Percentiles rank a stretch among this genome's conserved stretches.
Evolutionary conservation across 2,113 vertebrate species (phyloP).

Genomic region (Sylvietta virens): DNA sequence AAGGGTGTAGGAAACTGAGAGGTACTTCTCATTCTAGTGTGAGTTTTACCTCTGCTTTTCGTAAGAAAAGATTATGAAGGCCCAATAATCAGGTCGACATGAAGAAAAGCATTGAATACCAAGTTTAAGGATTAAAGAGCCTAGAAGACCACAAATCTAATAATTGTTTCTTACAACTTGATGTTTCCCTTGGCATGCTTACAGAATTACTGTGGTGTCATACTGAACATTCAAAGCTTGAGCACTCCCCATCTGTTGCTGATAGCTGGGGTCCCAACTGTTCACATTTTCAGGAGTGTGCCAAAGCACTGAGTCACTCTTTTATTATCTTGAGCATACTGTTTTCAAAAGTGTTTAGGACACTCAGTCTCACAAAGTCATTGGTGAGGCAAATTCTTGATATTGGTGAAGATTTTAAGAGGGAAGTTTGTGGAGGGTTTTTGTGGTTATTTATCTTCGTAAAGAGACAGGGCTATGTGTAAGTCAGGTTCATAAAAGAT

Average conservation of each 20-base stretch:
- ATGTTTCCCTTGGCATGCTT: neutral
- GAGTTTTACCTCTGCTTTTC: neutral
- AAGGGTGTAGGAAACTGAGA: neutral
- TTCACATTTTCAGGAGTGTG: slow-evolving; percentile 5
- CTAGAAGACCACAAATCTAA: neutral
- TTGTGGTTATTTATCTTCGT: neutral
- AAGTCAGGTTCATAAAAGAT: neutral
- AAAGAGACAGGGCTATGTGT: neutral
- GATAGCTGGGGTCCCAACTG: slow-evolving; percentile 39
- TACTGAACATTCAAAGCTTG: slow-evolving; percentile 14
- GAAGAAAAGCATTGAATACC: neutral
- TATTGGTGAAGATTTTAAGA: neutral
- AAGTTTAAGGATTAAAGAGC: neutral
- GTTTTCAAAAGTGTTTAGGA: neutral
- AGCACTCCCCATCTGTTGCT: slow-evolving; percentile 49
- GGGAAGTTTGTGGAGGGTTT: neutral
- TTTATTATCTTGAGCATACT: neutral
- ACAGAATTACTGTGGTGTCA: neutral
- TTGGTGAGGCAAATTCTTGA: neutral
- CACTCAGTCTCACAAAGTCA: neutral
- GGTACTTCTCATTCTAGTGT: neutral
- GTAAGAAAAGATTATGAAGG: neutral
- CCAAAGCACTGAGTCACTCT: slow-evolving; percentile 29
- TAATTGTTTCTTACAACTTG: neutral
- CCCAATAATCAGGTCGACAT: neutral